phyloP scores from a whole-genome alignment of 2,888 invertebrate species.

The Rugalucina vietnamica region DNA sequence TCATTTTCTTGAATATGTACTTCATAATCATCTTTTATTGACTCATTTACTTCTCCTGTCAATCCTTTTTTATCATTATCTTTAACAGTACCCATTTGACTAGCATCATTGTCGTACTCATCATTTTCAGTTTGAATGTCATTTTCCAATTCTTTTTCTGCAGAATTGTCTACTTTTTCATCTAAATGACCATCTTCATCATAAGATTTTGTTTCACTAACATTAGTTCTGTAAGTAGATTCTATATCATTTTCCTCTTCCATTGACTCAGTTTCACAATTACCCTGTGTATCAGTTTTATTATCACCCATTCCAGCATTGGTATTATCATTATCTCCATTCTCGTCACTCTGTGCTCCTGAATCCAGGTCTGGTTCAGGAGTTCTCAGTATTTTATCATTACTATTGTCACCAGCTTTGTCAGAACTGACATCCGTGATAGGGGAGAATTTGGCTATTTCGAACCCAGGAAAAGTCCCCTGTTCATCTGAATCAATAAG shows the following conservation, averaged over 20 bases:
- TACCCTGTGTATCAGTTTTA: neutral
- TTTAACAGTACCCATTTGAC: too few relatives aligned
- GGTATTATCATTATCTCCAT: neutral
- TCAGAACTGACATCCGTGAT: slow-evolving; percentile 11
- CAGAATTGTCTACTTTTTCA: neutral
- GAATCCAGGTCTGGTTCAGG: slow-evolving; percentile 43
- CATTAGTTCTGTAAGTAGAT: too few relatives aligned
- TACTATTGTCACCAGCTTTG: neutral
- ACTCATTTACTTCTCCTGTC: too few relatives aligned
- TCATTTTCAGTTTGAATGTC: too few relatives aligned
- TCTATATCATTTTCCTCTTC: neutral
- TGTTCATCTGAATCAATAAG: slow-evolving; percentile 58
- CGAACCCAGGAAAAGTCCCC: slow-evolving; percentile 49
- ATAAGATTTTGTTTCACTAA: neutral
- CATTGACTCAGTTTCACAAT: neutral
- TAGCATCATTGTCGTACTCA: too few relatives aligned
- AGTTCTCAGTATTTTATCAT: slow-evolving; percentile 47
- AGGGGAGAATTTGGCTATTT: slow-evolving; percentile 56
- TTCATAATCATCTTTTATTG: too few relatives aligned
- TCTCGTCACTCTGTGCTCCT: neutral
- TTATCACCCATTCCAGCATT: neutral
- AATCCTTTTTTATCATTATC: too few relatives aligned
- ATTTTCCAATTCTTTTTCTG: too few relatives aligned
- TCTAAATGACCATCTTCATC: neutral
- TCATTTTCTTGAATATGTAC: neutral